Percentiles rank a stretch among this genome's conserved stretches.
These are phyloP conservation scores for Trissoscelio sp. DNA, from an alignment of 2,888 invertebrate species.

Conservation along the genomic window DNA sequence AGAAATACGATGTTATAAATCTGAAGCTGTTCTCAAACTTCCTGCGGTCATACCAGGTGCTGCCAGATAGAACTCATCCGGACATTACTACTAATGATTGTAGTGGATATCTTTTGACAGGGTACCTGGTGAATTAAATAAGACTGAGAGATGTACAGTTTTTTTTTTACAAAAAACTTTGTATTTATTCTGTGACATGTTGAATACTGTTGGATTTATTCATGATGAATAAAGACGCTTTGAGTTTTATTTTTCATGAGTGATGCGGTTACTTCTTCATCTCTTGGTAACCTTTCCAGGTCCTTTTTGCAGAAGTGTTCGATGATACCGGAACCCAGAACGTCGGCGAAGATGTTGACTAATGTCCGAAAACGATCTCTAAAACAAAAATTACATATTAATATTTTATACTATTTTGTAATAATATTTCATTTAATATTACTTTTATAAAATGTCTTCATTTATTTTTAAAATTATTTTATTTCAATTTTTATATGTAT, in stretches of 20 bases:
- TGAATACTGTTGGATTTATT: constrained; percentile 34
- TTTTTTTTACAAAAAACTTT: constrained; percentile 43
- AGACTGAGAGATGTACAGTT: constrained; percentile 15
- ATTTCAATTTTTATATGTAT: too few species aligned
- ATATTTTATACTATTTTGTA: not conserved
- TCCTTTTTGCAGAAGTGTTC: constrained; percentile 69
- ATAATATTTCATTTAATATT: too few species aligned
- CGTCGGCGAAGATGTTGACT: constrained; percentile 79
- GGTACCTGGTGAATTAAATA: constrained; percentile 82
- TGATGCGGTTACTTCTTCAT: constrained; percentile 40
- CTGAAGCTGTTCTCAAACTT: constrained; percentile 93
- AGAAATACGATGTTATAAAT: constrained; percentile 88
- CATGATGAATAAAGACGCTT: constrained; percentile 18
- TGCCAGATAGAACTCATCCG: constrained; percentile 97
- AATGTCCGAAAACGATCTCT: constrained; percentile 82
- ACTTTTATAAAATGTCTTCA: too few species aligned
- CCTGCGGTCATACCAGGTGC: constrained; percentile 94
- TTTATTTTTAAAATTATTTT: too few species aligned
- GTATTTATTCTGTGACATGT: constrained; percentile 42
- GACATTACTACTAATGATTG: constrained; percentile 94
- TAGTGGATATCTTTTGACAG: constrained; percentile 95
- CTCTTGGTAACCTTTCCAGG: constrained; percentile 36
- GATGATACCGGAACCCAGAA: constrained; percentile 79
- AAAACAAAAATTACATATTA: constrained; percentile 35
- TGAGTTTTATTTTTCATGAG: constrained; percentile 29